Base-by-base conservation (phyloP, 2,113 vertebrate species). In the Catharus fuscescens region DNA sequence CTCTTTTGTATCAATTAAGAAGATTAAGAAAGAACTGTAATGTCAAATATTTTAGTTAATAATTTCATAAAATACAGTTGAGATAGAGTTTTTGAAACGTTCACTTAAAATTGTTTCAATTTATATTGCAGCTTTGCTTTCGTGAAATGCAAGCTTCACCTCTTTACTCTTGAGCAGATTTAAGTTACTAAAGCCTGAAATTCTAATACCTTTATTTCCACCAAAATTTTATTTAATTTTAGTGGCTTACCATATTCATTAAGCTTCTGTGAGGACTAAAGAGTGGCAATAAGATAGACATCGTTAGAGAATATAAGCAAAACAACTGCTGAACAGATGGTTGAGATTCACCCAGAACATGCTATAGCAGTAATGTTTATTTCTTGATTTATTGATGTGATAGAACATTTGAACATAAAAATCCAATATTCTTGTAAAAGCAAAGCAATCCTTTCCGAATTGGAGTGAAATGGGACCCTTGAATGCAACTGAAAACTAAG, bases 331-430 rank as follows among this genome's bases (percentile, higher is more conserved):
- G 66, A 93, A 64, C 81, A 87, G 90, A 76, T 83, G 62, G 50
- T 32, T 77, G 79, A 83, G 73, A 45, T 86, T 92, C 7, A 20
- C 1, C 50, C 19, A 14, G 45, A 86, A 80, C 18, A 31, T 36
- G 32, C 77, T 86, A 61, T 1, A 92, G 38, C 62, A 59, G 34
- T 59, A 57, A 82, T 54, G 8, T 72, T 80, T 81, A 12, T 87
- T 86, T 86, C 26, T 84, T 80, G 86, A 6, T 56, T 90, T 90
- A 80, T 56, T 86, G 50, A 36, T 80, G 3, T 67, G 36, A 28
- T 80, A 73, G 67, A 90, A 92, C 11, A 85, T 79, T 73, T 71
- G 67, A 90, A 61, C 36, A 31, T 88, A 92, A 92, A 95, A 92
- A 72, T 76, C 50, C 20, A 66, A 8, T 88, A 54, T 83, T 61